Conservation (phyloP, 2,113 vertebrate species). For the Tamias sibiricus region DNA sequence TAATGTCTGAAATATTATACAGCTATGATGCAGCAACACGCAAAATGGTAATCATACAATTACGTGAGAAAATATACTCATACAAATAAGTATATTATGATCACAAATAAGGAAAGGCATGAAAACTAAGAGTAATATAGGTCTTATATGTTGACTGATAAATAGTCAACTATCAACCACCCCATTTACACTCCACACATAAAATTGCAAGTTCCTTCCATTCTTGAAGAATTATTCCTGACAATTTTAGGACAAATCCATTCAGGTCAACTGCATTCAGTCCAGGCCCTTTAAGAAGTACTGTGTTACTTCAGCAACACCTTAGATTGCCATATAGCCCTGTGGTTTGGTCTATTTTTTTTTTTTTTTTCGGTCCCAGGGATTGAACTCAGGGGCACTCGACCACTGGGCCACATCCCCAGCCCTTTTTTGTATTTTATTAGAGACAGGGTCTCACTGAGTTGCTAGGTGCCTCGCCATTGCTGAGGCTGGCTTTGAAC, state of each 20-base stretch:
- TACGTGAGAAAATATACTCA: not conserved
- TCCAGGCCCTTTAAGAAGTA: not conserved
- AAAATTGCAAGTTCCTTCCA: constrained; percentile 6
- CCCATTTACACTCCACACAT: not conserved
- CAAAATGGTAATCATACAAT: not conserved
- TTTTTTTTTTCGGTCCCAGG: no score
- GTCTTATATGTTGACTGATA: not conserved
- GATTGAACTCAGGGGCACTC: no score
- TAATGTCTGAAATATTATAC: not conserved
- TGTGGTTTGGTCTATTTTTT: no score
- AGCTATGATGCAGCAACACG: not conserved
- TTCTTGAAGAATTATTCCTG: not conserved
- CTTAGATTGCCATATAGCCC: not conserved
- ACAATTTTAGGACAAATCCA: not conserved
- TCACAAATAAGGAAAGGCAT: not conserved
- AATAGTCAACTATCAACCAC: not conserved
- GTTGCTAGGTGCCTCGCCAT: no score
- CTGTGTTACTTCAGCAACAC: not conserved
- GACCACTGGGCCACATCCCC: no score
- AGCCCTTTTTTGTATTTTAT: no score
- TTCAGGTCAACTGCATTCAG: not conserved
- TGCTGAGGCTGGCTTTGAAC: no score
- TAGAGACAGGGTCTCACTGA: no score
- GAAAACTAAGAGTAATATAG: not conserved
- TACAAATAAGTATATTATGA: not conserved